Conservation (phyloP, 2,888 invertebrate genomes). For the Lasiommata megera region DNA sequence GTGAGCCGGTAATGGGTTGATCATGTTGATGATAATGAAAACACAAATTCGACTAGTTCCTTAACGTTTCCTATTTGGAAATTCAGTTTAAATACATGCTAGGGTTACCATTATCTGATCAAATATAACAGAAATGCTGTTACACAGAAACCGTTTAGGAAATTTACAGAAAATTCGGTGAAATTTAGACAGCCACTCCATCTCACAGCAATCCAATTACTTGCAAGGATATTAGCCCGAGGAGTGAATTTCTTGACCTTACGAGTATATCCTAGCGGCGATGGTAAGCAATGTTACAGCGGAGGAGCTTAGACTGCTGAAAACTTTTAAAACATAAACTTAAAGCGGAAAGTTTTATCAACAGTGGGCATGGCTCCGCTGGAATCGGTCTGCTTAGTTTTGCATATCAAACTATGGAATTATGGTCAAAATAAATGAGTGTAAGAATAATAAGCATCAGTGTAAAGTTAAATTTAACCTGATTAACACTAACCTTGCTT, state of each 20-base stretch:
- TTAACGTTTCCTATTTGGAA: no score
- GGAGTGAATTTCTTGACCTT: conserved; percentile 37
- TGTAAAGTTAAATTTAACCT: no score
- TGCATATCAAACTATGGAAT: no score
- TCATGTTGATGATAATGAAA: no score
- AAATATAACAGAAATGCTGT: neutral
- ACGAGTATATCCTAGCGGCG: conserved; percentile 21
- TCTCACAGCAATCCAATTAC: conserved; percentile 34
- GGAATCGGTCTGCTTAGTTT: no score
- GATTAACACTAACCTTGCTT: no score
- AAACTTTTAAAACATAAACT: conserved; percentile 5
- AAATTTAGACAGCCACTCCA: conserved; percentile 18
- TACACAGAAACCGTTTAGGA: conserved; percentile 6
- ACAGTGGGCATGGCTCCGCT: no score
- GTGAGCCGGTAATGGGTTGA: no score
- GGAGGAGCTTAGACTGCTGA: conserved; percentile 14
- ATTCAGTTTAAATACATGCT: no score
- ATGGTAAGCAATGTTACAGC: conserved; percentile 15
- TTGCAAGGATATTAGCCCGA: conserved; percentile 32
- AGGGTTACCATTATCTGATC: neutral
- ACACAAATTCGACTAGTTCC: no score
- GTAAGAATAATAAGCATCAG: no score
- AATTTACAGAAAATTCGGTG: conserved; percentile 20
- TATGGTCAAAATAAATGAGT: no score
- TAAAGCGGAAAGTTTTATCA: conserved; percentile 4